Conservation (phyloP, 2,888 invertebrate species). For the Girardia tigrina region DNA sequence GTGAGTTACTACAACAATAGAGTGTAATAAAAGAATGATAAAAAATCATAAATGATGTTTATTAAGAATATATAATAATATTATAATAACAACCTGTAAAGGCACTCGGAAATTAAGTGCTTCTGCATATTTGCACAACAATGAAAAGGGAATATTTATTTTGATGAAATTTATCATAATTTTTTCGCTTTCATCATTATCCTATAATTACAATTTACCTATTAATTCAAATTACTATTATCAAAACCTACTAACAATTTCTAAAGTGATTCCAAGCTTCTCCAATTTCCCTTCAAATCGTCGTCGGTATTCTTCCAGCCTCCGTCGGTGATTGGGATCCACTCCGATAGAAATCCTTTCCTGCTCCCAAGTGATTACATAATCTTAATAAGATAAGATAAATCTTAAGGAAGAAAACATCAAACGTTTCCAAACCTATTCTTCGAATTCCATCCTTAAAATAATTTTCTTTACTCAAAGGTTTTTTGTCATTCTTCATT, state of each 20-base stretch:
- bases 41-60: no score
- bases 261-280: neutral
- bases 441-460: neutral
- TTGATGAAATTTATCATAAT: constrained; percentile 46
- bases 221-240: neutral
- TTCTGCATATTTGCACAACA: constrained; percentile 51
- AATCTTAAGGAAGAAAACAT: neutral
- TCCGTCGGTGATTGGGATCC: neutral
- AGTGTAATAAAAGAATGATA: no score
- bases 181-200: constrained; percentile 29
- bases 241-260: neutral
- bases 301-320: neutral
- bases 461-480: neutral
- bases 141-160: constrained; percentile 50
- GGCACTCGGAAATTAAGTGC: constrained; percentile 50
- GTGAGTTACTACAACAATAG: no score
- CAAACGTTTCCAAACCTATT: neutral
- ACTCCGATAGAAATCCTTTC: neutral
- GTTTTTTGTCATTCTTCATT: neutral
- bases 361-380: neutral
- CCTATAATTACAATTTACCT: neutral
- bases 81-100: constrained; percentile 46
- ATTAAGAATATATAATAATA: neutral
- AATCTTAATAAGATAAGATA: neutral
- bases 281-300: neutral